Conservation (phyloP, 2,797 vertebrate species). For the Coregonus sp. region DNA sequence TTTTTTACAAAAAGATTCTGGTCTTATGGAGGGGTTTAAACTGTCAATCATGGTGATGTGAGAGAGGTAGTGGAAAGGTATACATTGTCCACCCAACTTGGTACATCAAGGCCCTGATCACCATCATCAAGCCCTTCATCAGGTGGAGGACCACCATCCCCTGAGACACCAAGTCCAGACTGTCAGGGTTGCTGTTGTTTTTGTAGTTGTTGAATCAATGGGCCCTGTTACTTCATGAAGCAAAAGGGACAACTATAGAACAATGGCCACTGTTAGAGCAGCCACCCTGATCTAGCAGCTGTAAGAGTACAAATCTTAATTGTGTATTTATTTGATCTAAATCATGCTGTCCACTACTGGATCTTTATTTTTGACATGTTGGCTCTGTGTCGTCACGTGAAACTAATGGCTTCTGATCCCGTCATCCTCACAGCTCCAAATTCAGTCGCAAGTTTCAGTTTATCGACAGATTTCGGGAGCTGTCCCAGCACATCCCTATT, state of each 20-base stretch:
- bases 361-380: background rate
- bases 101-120: conserved; percentile 79
- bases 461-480: conserved; percentile 68
- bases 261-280: background rate
- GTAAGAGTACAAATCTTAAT: background rate
- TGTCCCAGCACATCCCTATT: conserved; percentile 71
- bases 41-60: background rate
- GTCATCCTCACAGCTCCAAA: conserved; percentile 71
- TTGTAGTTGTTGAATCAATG: background rate
- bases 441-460: conserved; percentile 83
- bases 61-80: conserved; percentile 46
- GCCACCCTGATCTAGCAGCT: background rate
- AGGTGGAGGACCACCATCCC: conserved; percentile 65
- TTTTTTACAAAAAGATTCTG: background rate
- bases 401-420: background rate
- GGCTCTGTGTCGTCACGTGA: background rate
- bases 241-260: background rate
- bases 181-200: background rate
- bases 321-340: background rate
- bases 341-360: background rate
- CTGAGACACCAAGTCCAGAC: background rate
- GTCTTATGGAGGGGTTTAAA: background rate
- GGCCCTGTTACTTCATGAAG: background rate
- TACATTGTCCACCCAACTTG: conserved; percentile 81
- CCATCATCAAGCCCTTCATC: conserved; percentile 83